Evolutionary conservation across 2,888 invertebrate genomes (phyloP), one percentile per base, ranked within the genome.

Genomic region (Galeopsomyia nigrocyanea): DNA sequence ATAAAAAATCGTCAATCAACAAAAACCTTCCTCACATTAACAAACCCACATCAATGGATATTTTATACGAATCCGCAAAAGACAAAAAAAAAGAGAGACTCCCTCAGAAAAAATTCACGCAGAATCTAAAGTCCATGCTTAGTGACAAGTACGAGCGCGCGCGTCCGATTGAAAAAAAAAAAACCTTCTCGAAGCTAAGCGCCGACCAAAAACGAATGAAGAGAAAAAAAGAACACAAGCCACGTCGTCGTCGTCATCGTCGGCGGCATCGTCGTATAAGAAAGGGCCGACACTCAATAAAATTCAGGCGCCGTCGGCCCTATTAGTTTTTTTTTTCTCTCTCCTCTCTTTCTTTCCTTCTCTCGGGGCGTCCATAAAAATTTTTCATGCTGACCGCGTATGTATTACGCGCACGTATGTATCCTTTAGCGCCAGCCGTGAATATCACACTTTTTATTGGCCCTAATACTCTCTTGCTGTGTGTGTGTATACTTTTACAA

Each of bases 271-370:
- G 7, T 10, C 39, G 13, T 39, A 7, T 3, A 5, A 31, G 39
- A 17, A 62, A 65, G 68, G 65, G 55, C 65, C 69, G 55, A 65
- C 68, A 72, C 71, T 72, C 68, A 62, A 76, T 73, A 68, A 72
- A 72, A 68, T 72, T 72, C 76, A 71, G 80, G 77, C 60, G 76
- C 79, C 78, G 80, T 79, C 80, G 80, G 77, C 51, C 79, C 77
- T 80, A 65, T 68, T 73, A 73, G 73, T 70, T 70, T 70, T 62
- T 69, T 69, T 57, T 26, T 26, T 26, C 39, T 21, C 21, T 17
- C n/a, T 39, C 13, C 10, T 39, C 13, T 9, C 13, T 7, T 31
- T 31, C 31, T 31, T 31, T 17, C n/a, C 74, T 75, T n/a, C n/a
- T n/a, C n/a, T n/a, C n/a, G n/a, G 69, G 66, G 68, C 77, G 74